phyloP scores from a whole-genome alignment of 2,888 invertebrate species.

The Dorcus hopei region DNA sequence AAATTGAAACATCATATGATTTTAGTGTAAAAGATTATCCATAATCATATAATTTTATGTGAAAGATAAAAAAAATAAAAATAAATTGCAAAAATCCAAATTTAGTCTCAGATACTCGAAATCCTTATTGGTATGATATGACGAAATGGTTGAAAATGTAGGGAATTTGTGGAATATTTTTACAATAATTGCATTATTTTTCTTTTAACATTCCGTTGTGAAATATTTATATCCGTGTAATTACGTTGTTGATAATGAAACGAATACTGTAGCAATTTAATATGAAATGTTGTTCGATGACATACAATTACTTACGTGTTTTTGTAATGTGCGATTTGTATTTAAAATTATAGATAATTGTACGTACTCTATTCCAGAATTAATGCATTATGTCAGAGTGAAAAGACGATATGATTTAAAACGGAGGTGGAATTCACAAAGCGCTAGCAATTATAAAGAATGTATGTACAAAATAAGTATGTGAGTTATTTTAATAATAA shows the following conservation, averaged over 20 bases:
- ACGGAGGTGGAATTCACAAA: conserved; percentile 12
- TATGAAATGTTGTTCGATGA: conserved; percentile 14
- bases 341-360: conserved; percentile 19
- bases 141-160: not conserved
- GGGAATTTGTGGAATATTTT: not conserved
- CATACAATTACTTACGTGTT: conserved; percentile 14
- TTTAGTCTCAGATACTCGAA: no score
- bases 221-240: conserved; percentile 10
- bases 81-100: no score
- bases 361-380: conserved; percentile 11
- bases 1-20: no score
- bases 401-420: conserved; percentile 16
- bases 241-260: conserved; percentile 9
- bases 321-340: conserved; percentile 10
- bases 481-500: conserved; percentile 24
- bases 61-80: no score
- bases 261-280: conserved; percentile 8
- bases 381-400: conserved; percentile 17
- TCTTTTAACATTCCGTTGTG: conserved; percentile 5
- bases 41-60: no score
- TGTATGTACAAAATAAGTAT: conserved; percentile 19
- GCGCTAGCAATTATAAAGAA: conserved; percentile 19
- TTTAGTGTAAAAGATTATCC: no score
- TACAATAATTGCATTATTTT: conserved; percentile 2
- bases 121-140: not conserved